A percentile compares a stretch with the other conserved stretches of the same genome.
Evolutionary conservation across 2,888 invertebrate genomes (phyloP).

Genomic region (Apamea epomidion): DNA sequence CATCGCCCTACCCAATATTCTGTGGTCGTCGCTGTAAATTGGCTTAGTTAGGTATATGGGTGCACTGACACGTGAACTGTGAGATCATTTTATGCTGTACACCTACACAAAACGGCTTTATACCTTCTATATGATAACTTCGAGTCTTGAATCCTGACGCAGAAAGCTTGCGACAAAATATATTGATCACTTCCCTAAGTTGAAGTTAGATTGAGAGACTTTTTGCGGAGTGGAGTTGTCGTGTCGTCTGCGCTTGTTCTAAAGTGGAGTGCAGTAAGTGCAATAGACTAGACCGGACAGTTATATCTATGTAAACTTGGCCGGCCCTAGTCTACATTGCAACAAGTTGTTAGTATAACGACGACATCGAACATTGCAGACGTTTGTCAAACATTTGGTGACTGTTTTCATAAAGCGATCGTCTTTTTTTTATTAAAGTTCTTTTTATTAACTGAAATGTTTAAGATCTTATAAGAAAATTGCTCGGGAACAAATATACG

Average conservation of each 20-base stretch:
- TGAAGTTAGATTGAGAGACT: slow-evolving; percentile 54
- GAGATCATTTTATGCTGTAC: slow-evolving; percentile 46
- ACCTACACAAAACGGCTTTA: slow-evolving; percentile 30
- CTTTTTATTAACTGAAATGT: not conserved
- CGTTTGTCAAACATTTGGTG: slow-evolving; percentile 49
- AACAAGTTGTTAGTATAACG: slow-evolving; percentile 69
- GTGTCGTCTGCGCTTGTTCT: slow-evolving; percentile 67
- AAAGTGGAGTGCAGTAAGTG: slow-evolving; percentile 69
- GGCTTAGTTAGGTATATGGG: slow-evolving; percentile 49
- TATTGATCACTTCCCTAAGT: slow-evolving; percentile 59
- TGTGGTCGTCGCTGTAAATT: slow-evolving; percentile 56
- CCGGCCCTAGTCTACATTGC: slow-evolving; percentile 61
- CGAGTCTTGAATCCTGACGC: slow-evolving; percentile 30
- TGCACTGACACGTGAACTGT: slow-evolving; percentile 57
- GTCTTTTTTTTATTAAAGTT: not conserved
- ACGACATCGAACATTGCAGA: slow-evolving; percentile 44
- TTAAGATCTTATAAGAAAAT: not conserved
- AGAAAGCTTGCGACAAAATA: slow-evolving; percentile 43
- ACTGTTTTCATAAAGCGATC: slow-evolving; percentile 22
- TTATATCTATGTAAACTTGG: slow-evolving; percentile 66
- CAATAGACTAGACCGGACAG: slow-evolving; percentile 72
- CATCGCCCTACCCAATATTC: slow-evolving; percentile 57
- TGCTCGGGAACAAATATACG: not conserved
- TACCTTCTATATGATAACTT: slow-evolving; percentile 13
- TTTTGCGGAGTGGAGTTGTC: slow-evolving; percentile 52